A percentile compares a stretch with the other conserved stretches of the same genome.
phyloP scores from a whole-genome alignment of 1,140 invertebrate genomes.

The Drosophila pallidifrons region DNA sequence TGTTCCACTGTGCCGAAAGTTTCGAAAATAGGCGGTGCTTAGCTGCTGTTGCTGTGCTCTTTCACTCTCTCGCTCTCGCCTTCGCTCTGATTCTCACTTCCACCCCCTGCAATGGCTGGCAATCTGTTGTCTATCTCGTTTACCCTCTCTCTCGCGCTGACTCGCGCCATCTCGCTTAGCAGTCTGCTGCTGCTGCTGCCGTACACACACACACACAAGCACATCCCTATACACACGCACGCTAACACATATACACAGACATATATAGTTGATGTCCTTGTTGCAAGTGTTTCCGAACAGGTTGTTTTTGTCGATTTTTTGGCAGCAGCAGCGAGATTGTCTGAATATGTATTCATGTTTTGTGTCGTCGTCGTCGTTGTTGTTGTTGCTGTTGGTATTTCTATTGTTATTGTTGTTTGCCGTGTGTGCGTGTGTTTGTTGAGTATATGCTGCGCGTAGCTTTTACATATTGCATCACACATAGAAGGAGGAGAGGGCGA shows the following conservation, averaged over 20 bases:
- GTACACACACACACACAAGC: not conserved
- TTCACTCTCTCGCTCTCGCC: not conserved
- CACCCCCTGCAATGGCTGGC: conserved; percentile 34
- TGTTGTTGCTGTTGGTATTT: conserved; percentile 34
- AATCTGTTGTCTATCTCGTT: conserved; percentile 53
- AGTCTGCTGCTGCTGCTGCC: conserved; percentile 16
- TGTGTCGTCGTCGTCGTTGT: conserved; percentile 45
- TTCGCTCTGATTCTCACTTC: conserved; percentile 22
- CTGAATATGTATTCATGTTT: conserved; percentile 77
- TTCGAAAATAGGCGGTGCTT: conserved; percentile 79
- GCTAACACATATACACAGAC: not conserved
- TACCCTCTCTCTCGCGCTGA: conserved; percentile 38
- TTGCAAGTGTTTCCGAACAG: conserved; percentile 84
- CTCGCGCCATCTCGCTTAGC: conserved; percentile 7
- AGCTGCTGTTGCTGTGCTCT: conserved; percentile 28
- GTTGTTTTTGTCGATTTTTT: conserved; percentile 85
- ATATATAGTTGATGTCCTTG: conserved; percentile 72
- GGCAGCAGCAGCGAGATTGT: conserved; percentile 76
- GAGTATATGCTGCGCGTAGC: conserved; percentile 81
- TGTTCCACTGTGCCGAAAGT: conserved; percentile 56
- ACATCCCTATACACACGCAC: conserved; percentile 31
- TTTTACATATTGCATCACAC: conserved; percentile 74
- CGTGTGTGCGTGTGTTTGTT: conserved; percentile 49
- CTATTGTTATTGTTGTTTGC: conserved; percentile 17
- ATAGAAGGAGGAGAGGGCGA: not conserved